Evolutionary conservation across 2,888 invertebrate species (phyloP), one percentile per base, ranked within the genome.

Genomic region (Hydropsyche betteni): DNA sequence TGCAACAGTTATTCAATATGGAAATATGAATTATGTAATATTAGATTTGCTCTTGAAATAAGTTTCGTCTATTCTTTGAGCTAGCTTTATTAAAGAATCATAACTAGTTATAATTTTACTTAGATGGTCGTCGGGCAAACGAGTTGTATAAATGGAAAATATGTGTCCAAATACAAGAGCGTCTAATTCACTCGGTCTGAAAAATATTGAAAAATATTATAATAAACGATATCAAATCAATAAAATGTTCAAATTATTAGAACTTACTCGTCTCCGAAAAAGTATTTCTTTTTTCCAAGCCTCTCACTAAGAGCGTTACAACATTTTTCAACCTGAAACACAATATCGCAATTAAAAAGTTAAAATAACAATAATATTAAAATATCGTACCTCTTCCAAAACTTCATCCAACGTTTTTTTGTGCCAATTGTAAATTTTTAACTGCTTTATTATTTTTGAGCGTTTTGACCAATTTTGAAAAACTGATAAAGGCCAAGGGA

Each of bases 121-220:
- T 71, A 99, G 88, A 78, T 90, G 89, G 80, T 92, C 92, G 82
- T 93, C 93, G 0, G 97, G 96, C 55, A 98, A 86, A 2, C 93
- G 91, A 5, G 96, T 97, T 6, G 98, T 98, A 76, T 98, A 87
- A 80, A 99, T 93, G 0, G 96, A 94, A 86, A 94, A 99, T n/a
- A 99, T 89, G 85, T 99, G 99, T 0, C 98, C 99, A 88, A 98
- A 99, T 0, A 97, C 95, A 51, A 99, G 86, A 1, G 98, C 98
- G 85, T 99, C 99, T 79, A 98, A 86, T 85, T 99, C 98, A 44
- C 97, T 97, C 0, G 98, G 97, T 74, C 95, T 95, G 88, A 36
- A 38, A 69, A 50, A 36, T 53, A 51, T 10, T 52, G 14, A 64
- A 7, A 50, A 34, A 33, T 4, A 34, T 33, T 68, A 24, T 10